Evolutionary conservation across 2,888 invertebrate species (phyloP), one percentile per base, ranked within the genome.

Genomic region (Stenotaenia linearis): DNA sequence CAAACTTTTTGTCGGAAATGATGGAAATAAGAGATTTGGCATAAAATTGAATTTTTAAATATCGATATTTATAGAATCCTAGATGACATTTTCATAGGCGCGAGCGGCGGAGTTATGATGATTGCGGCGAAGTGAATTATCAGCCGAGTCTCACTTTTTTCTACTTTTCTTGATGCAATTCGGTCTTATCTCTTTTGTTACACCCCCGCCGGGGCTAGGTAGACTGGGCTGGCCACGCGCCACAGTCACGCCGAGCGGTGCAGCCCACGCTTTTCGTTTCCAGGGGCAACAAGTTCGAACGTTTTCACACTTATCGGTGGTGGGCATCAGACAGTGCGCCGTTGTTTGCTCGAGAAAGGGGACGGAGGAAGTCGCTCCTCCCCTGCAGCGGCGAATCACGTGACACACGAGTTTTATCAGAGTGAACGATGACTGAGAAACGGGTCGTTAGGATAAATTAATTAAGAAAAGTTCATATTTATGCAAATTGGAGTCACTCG

Each of bases 381-480:
- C 28, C 35, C 75, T 75, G 75, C 18, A 75, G 35, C 75, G 75
- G 37, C 35, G 37, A 75, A 75, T 75, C 75, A 37, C 75, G 75
- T 75, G 75, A 75, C 37, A 30, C 75, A 32, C 37, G 75, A 25
- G 35, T 75, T 75, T 75, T 75, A 75, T 75, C 75, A 75, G 75
- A 37, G 37, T 37, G 35, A 75, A 75, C 75, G 37, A 75, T 75
- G 75, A 75, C 75, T 75, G 75, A 75, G 75, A 75, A 75, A 75
- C 75, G 75, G 25, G 35, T 75, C 75, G 75, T 75, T 75, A 75
- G 75, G 75, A 75, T 75, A 75, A 75, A 75, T 75, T 75, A 75
- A 75, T 75, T 75, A 75, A 37, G 75, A 75, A 75, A 75, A 75
- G 75, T 75, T 75, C 75, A 75, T 75, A 75, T 75, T 75, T 75